These are phyloP conservation scores for Fistularia commersonii DNA, from an alignment of 2,797 vertebrate species.

Conservation along the genomic window DNA sequence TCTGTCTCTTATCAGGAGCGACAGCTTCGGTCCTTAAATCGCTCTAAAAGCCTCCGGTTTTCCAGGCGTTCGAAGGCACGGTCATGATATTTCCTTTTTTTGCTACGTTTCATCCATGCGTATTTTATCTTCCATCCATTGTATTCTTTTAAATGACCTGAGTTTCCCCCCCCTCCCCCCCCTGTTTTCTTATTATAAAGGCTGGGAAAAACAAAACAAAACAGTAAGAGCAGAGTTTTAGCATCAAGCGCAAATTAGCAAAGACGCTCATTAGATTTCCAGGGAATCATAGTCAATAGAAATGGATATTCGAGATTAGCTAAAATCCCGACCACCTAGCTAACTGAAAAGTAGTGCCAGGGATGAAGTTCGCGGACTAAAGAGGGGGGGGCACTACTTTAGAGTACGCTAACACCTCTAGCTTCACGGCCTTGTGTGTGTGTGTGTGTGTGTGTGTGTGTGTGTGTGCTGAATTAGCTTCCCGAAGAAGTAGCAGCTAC, in stretches of 20 bases:
- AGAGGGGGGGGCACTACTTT: no score
- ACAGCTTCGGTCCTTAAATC: conserved; percentile 15
- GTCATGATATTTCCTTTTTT: conserved; percentile 33
- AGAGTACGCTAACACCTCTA: no score
- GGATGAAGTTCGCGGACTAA: no score
- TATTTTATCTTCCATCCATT: neutral
- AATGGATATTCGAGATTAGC: no score
- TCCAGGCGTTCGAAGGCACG: conserved; percentile 50
- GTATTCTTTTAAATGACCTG: conserved; percentile 46
- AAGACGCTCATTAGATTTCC: no score
- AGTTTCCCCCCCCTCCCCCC: conserved; percentile 52
- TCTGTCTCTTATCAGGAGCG: conserved; percentile 26
- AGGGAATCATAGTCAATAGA: no score
- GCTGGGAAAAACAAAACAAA: conserved; percentile 29
- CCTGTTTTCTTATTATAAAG: conserved; percentile 12
- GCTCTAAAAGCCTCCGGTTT: conserved; percentile 12
- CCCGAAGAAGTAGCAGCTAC: no score
- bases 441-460: neutral
- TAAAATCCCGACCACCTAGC: no score
- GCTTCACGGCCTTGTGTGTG: neutral
- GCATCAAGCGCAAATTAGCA: no score
- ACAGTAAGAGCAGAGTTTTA: conserved; percentile 12
- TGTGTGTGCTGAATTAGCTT: neutral
- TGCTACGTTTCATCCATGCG: conserved; percentile 27
- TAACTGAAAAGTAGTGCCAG: no score